Conservation (phyloP, 2,797 vertebrate species). For the Pipistrellus kuhlii region DNA sequence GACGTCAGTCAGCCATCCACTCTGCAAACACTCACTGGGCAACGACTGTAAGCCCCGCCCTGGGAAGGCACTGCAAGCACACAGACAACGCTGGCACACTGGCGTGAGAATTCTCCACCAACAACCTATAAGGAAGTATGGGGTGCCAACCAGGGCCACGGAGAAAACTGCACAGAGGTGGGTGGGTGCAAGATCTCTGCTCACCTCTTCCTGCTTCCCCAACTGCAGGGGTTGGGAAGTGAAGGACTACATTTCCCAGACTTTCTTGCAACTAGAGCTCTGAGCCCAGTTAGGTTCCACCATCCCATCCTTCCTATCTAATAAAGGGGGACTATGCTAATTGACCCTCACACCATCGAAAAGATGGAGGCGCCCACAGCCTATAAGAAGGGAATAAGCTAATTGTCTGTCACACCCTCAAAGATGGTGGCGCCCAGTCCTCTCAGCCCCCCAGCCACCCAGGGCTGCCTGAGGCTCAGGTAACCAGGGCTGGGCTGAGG, state of each 20-base stretch:
- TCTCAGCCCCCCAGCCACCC: no score
- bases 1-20: background rate
- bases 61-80: background rate
- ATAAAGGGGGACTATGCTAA: no score
- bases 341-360: no score
- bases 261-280: background rate
- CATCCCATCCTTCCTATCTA: no score
- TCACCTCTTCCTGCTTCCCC: background rate
- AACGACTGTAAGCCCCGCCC: background rate
- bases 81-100: rapidly evolving
- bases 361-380: no score
- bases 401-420: no score
- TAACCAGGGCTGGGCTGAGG: no score
- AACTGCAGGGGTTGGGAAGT: background rate
- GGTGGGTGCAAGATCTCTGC: background rate
- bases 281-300: background rate
- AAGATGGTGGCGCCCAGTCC: no score
- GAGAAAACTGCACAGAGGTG: rapidly evolving
- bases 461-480: no score
- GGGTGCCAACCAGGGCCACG: background rate
- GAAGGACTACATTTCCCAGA: slow-evolving; percentile 24
- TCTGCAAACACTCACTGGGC: background rate
- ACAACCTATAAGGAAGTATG: background rate
- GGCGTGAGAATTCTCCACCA: background rate
- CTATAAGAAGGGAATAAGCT: no score